Conservation (phyloP, 1,140 invertebrate genomes). For the Zeugodacus cucurbitae region DNA sequence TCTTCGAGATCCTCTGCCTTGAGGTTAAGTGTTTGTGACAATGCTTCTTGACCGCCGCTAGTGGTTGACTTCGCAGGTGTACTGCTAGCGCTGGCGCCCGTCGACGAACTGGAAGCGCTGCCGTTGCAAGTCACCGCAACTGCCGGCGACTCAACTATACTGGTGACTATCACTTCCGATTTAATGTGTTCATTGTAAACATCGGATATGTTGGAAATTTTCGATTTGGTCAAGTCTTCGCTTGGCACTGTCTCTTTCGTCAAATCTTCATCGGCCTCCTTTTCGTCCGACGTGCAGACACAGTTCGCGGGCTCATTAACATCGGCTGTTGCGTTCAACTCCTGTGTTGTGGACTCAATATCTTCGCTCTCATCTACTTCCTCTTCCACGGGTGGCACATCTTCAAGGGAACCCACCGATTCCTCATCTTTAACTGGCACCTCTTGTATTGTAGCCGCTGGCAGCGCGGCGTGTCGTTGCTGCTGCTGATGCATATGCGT, state of each 20-base stretch:
- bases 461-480: not conserved
- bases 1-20: constrained; percentile 65
- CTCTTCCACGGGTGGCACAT: constrained; percentile 52
- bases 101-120: constrained; percentile 61
- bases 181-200: constrained; percentile 65
- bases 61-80: constrained; percentile 43
- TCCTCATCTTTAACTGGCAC: constrained; percentile 48
- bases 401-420: constrained; percentile 59
- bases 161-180: constrained; percentile 52
- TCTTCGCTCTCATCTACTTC: constrained; percentile 38
- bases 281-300: not conserved
- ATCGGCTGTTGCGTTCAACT: constrained; percentile 21
- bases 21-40: constrained; percentile 55
- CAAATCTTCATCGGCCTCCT: not conserved
- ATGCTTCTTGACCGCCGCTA: constrained; percentile 49
- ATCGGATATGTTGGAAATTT: constrained; percentile 60
- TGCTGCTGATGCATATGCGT: constrained; percentile 29
- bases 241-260: not conserved
- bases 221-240: constrained; percentile 37
- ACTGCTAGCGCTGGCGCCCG: constrained; percentile 44
- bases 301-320: not conserved
- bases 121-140: constrained; percentile 62
- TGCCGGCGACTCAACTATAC: not conserved
- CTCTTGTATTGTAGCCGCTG: not conserved
- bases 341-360: not conserved